Evolutionary conservation across 2,797 vertebrate genomes (phyloP), one percentile per base, ranked within the genome.

Genomic region (Trachurus trachurus): DNA sequence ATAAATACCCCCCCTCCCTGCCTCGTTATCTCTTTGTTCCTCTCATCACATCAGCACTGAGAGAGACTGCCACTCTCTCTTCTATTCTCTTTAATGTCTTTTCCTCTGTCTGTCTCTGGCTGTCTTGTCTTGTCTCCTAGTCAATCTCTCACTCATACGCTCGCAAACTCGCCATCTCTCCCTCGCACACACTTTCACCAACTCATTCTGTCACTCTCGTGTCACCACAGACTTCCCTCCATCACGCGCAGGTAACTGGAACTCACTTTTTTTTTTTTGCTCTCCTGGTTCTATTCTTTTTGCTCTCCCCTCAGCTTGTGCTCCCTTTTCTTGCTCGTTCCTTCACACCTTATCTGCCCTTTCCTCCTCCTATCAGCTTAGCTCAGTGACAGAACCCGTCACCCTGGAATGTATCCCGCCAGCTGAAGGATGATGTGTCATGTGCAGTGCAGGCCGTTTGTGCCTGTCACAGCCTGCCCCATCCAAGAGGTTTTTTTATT

Each of bases 191-290:
- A 34, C 40, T 2, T 58, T 78, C 66, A 67, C 72, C 47, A 16
- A 72, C 82, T 80, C 78, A 9, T 81, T 68, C 79, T 84, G 69
- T 87, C 89, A 82, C 76, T 85, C 65, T 72, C 73, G n/a, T 61
- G 80, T 87, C 84, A 78, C 56, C 9, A 9, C 53, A 63, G 45
- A 82, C 76, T 54, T 57, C 80, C 76, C 74, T 78, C 66, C 74
- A 53, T 84, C 76, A 62, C 9, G 9, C 70, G 69, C 49, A 13
- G 62, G 52, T 76, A 80, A 37, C 57, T 47, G 29, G 29, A 68
- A 80, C 54, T 42, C 31, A 1, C 15, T 66, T 50, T 13, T 56
- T 50, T 13, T 56, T 54, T 45, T 66, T 56, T 44, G 15, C 45
- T 44, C 44, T 37, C 7, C 57, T 54, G 31, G 1, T 1, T 26